Percentiles rank a stretch among this genome's conserved stretches.
These are phyloP conservation scores for Ganaspis brasiliensis DNA, from an alignment of 2,888 invertebrate genomes.

Conservation along the genomic window DNA sequence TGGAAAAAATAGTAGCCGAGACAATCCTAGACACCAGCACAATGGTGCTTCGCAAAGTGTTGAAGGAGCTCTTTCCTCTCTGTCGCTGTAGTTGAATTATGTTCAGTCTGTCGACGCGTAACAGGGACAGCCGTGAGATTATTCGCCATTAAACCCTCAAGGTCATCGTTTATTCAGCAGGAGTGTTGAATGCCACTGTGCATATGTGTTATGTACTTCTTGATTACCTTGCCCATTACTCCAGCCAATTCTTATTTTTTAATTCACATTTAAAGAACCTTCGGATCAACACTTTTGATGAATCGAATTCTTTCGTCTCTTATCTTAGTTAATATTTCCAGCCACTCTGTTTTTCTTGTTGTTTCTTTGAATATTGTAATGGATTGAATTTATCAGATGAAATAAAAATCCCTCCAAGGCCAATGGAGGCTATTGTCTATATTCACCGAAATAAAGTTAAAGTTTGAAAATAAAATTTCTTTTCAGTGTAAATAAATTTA, in stretches of 20 bases:
- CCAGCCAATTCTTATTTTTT: no score
- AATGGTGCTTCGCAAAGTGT: slow-evolving; percentile 50
- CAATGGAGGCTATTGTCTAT: no score
- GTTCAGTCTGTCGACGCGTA: slow-evolving; percentile 31
- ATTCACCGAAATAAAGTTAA: no score
- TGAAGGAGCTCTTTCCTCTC: slow-evolving; percentile 30
- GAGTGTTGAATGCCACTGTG: slow-evolving; percentile 27
- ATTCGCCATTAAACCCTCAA: slow-evolving; percentile 38
- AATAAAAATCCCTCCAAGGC: no score
- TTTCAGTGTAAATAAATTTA: slow-evolving; percentile 15
- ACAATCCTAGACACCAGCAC: slow-evolving; percentile 60
- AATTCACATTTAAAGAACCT: no score
- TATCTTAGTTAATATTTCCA: no score
- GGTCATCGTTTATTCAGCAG: slow-evolving; percentile 35
- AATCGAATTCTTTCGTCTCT: no score
- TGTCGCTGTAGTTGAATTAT: slow-evolving; percentile 37
- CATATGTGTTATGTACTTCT: no score
- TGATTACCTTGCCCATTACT: slow-evolving; percentile 9
- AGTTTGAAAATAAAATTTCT: background rate
- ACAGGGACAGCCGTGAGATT: slow-evolving; percentile 26
- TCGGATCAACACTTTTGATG: no score
- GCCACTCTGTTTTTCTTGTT: no score
- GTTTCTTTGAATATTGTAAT: no score
- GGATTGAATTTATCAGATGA: no score
- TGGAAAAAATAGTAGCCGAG: slow-evolving; percentile 54